A percentile compares a stretch with the other conserved stretches of the same genome.
These are phyloP conservation scores for Danaus chrysippus DNA, from an alignment of 2,888 invertebrate species.

Conservation along the genomic window DNA sequence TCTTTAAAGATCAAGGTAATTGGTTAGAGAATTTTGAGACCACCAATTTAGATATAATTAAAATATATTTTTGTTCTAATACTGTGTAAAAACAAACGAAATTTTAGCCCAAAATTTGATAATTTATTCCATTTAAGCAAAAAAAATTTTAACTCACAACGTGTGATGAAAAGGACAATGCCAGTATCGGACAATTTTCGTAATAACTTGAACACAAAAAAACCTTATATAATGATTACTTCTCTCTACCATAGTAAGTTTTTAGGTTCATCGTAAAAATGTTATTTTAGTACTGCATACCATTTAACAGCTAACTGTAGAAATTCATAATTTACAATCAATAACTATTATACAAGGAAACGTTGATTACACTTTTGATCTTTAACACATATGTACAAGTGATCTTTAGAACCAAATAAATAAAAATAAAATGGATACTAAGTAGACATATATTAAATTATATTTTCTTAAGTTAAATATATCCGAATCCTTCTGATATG, in stretches of 20 bases:
- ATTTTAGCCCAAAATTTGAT: too few species aligned
- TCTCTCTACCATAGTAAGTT: not conserved
- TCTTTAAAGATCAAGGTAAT: conserved; percentile 24
- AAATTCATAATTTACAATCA: too few species aligned
- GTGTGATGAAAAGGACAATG: too few species aligned
- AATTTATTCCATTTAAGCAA: too few species aligned
- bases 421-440: not conserved
- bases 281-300: too few species aligned
- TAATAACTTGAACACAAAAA: not conserved
- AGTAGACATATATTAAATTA: too few species aligned
- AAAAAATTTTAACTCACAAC: too few species aligned
- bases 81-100: not conserved
- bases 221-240: not conserved
- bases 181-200: too few species aligned
- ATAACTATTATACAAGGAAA: not conserved
- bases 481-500: too few species aligned
- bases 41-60: not conserved
- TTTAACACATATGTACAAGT: not conserved
- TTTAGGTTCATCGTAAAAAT: not conserved
- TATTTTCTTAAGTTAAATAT: too few species aligned
- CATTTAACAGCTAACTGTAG: too few species aligned
- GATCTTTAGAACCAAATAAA: not conserved
- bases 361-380: not conserved
- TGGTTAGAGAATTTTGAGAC: not conserved
- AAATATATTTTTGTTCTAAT: not conserved